These are phyloP conservation scores for Neopelma chrysocephalum DNA, from an alignment of 2,797 vertebrate genomes.

Conservation along the genomic window DNA sequence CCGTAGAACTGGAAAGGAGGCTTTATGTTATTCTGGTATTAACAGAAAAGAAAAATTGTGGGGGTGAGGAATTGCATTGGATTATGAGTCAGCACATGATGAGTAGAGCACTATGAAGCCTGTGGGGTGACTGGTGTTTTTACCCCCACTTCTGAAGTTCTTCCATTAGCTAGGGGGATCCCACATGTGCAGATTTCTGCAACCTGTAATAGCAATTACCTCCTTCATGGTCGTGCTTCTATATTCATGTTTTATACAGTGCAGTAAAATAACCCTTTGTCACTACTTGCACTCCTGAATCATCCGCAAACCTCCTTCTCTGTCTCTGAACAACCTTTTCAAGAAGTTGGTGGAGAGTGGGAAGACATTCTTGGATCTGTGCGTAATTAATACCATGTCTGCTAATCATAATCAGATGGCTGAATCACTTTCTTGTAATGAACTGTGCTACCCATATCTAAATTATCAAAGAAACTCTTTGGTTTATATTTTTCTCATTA, in stretches of 20 bases:
- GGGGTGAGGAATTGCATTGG: not conserved
- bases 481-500: not conserved
- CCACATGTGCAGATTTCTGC: not conserved
- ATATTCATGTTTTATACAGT: constrained; percentile 44
- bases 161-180: not conserved
- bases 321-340: constrained; percentile 46
- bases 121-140: constrained; percentile 10
- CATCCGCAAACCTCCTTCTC: constrained; percentile 5
- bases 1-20: constrained; percentile 36
- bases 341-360: constrained; percentile 49
- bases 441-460: not conserved
- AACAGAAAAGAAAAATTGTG: constrained; percentile 14
- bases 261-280: constrained; percentile 66
- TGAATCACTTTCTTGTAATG: constrained; percentile 13
- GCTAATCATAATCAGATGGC: constrained; percentile 31
- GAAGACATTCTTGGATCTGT: constrained; percentile 16
- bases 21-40: constrained; percentile 54
- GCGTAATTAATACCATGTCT: constrained; percentile 22
- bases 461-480: not conserved
- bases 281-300: constrained; percentile 23
- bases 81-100: constrained; percentile 48
- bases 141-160: not conserved
- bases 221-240: not conserved
- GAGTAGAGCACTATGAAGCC: not conserved
- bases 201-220: not conserved